These are phyloP conservation scores for Machaerirhynchus nigripectus DNA, from an alignment of 2,113 vertebrate species.

Conservation along the genomic window DNA sequence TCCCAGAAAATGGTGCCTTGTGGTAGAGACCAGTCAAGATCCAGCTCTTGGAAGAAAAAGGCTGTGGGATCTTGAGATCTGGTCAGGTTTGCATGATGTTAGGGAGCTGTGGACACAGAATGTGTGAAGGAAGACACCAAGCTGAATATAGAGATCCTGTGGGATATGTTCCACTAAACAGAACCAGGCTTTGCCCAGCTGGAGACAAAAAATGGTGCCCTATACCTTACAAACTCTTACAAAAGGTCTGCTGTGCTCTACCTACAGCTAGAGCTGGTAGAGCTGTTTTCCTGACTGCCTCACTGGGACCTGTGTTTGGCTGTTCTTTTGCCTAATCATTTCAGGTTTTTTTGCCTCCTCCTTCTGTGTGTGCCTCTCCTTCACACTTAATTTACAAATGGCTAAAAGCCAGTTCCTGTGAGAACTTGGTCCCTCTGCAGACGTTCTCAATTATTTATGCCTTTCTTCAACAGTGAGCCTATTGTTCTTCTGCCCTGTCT, in stretches of 20 bases:
- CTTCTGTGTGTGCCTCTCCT: neutral
- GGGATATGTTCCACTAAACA: neutral
- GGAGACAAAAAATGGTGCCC: neutral
- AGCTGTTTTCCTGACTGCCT: neutral
- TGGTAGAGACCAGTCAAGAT: neutral
- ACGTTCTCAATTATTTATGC: constrained; percentile 44
- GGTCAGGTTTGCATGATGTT: neutral
- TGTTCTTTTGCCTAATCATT: neutral
- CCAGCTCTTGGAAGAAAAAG: neutral
- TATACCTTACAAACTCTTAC: neutral
- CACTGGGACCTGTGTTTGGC: neutral
- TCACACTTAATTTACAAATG: constrained; percentile 39
- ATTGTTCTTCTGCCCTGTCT: constrained; percentile 20
- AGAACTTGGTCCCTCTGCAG: constrained; percentile 25
- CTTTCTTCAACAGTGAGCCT: constrained; percentile 32
- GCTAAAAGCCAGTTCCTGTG: constrained; percentile 19
- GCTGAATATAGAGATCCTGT: neutral
- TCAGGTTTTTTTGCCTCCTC: neutral
- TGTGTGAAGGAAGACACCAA: neutral
- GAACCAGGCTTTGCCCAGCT: neutral
- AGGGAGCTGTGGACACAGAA: neutral
- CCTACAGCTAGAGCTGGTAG: neutral
- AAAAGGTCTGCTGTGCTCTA: neutral
- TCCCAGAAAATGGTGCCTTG: neutral
- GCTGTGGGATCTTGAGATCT: neutral